Percentiles rank a stretch among this genome's conserved stretches.
Conservation (phyloP, 1,140 invertebrate species). For the Drosophila tristis region DNA sequence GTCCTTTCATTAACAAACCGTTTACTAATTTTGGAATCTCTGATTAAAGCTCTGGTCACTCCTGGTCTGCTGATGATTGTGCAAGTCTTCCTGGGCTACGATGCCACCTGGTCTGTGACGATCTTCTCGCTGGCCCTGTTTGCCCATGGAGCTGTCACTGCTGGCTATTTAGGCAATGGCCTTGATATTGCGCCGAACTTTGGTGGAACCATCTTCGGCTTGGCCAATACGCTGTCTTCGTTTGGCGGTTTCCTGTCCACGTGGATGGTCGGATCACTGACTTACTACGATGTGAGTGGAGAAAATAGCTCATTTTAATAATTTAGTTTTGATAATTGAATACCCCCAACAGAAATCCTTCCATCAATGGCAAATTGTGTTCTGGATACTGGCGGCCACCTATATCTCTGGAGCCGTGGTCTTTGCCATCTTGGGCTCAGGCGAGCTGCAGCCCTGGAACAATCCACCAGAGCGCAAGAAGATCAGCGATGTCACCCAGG, state of each 20-base stretch:
- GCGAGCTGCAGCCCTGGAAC: constrained; percentile 87
- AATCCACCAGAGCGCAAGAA: constrained; percentile 79
- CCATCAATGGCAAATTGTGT: constrained; percentile 92
- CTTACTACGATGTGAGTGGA: constrained; percentile 88
- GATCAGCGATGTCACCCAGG: constrained; percentile 58
- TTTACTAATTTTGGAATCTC: background rate
- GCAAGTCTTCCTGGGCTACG: constrained; percentile 89
- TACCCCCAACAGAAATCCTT: constrained; percentile 87
- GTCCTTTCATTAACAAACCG: no score
- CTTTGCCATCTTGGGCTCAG: constrained; percentile 89
- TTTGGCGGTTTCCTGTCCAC: constrained; percentile 94
- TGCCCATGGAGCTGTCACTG: constrained; percentile 93
- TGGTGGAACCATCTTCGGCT: constrained; percentile 95
- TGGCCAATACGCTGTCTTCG: constrained; percentile 95
- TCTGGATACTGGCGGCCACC: constrained; percentile 91
- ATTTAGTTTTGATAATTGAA: constrained; percentile 34
- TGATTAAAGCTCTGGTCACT: constrained; percentile 86
- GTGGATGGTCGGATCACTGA: constrained; percentile 92
- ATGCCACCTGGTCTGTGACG: constrained; percentile 88
- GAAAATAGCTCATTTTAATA: background rate
- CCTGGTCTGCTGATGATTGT: constrained; percentile 89
- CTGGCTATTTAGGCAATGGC: constrained; percentile 94
- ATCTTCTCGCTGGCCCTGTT: constrained; percentile 92
- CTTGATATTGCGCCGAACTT: constrained; percentile 95
- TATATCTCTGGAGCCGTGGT: constrained; percentile 89